Percentiles rank a stretch among this genome's conserved stretches.
Evolutionary conservation across 2,113 vertebrate genomes (phyloP).

Genomic region (Oryzias javanicus): DNA sequence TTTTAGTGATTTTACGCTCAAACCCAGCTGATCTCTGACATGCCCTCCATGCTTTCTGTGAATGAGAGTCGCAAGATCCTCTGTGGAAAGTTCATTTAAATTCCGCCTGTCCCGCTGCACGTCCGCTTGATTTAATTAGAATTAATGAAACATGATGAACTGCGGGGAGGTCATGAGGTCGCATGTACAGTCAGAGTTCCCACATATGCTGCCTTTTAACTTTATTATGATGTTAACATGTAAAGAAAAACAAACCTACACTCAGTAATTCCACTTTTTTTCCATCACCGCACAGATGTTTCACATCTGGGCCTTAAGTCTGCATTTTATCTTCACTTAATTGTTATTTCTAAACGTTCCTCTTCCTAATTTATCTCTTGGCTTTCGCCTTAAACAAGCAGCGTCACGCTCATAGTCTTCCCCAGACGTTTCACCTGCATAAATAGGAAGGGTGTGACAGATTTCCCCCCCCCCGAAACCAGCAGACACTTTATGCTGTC

Average conservation of each 20-base stretch:
- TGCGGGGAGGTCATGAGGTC: slow-evolving; percentile 26
- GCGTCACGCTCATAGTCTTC: slow-evolving; percentile 46
- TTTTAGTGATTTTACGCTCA: too few species aligned
- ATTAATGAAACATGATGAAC: slow-evolving; percentile 51
- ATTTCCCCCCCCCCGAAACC: slow-evolving; percentile 53
- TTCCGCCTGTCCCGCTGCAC: slow-evolving; percentile 28
- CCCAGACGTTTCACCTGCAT: slow-evolving; percentile 29
- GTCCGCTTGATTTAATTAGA: slow-evolving; percentile 53
- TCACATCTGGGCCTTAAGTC: neutral
- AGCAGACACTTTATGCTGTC: slow-evolving; percentile 46
- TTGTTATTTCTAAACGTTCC: neutral
- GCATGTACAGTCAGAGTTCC: neutral
- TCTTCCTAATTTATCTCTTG: neutral
- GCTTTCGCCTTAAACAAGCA: neutral
- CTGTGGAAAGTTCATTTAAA: slow-evolving; percentile 40
- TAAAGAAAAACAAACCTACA: neutral
- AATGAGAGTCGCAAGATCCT: slow-evolving; percentile 2
- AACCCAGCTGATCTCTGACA: too few species aligned
- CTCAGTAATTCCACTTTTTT: neutral
- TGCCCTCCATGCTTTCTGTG: neutral
- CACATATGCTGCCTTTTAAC: neutral
- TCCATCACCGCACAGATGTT: neutral
- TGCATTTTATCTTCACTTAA: neutral
- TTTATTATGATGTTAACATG: neutral
- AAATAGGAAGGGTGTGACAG: slow-evolving; percentile 47